These are phyloP conservation scores for Nothoprocta perdicaria DNA, from an alignment of 2,113 vertebrate species.

Conservation along the genomic window DNA sequence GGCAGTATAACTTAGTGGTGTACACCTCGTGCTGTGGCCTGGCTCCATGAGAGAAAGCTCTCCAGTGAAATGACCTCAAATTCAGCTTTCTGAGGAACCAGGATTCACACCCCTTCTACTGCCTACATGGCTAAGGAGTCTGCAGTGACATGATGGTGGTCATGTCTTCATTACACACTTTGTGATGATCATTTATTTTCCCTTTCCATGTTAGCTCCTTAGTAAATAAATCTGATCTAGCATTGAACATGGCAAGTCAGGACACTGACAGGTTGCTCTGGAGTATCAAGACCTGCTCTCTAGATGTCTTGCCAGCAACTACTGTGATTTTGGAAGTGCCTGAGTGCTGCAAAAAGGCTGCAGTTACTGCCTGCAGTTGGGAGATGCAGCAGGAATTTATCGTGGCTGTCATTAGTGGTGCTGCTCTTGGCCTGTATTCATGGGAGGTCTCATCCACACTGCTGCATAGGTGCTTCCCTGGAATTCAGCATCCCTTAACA, in stretches of 20 bases:
- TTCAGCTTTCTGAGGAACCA: not conserved
- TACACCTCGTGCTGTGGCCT: rapidly evolving
- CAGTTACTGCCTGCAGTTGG: not conserved
- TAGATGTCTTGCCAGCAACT: not conserved
- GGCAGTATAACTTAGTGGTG: not conserved
- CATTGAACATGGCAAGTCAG: not conserved
- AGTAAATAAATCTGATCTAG: not conserved
- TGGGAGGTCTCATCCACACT: not conserved
- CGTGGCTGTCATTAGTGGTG: not conserved
- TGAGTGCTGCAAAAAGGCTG: not conserved
- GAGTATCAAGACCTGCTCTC: not conserved
- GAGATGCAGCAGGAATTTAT: not conserved
- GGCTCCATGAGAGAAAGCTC: not conserved
- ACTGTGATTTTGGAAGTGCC: not conserved
- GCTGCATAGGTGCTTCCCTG: not conserved
- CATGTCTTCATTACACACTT: not conserved
- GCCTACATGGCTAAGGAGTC: not conserved
- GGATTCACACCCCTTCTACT: rapidly evolving
- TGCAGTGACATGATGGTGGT: not conserved
- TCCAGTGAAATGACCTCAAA: not conserved
- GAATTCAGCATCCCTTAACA: not conserved
- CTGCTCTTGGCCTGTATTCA: not conserved
- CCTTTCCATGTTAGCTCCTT: not conserved
- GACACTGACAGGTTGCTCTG: not conserved
- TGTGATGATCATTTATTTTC: not conserved